Conservation (phyloP, 2,113 vertebrate species). For the Deroptyus accipitrinus region DNA sequence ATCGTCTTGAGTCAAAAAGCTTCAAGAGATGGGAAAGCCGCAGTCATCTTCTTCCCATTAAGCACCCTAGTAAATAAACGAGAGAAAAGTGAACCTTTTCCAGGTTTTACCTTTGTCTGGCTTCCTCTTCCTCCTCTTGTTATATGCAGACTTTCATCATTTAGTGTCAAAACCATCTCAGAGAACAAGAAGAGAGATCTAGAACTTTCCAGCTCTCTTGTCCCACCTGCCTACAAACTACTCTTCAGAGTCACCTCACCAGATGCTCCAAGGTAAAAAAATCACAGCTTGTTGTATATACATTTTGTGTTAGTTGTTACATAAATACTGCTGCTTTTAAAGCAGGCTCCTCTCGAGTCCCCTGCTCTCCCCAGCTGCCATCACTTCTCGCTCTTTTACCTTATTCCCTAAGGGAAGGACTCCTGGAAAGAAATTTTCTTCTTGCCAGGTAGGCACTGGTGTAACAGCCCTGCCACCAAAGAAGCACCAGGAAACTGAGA, state of each 20-base stretch:
- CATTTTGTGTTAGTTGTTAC: background rate
- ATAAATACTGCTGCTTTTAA: background rate
- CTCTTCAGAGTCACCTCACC: background rate
- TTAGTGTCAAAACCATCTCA: background rate
- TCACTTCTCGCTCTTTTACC: background rate
- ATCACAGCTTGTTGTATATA: background rate
- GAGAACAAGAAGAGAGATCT: background rate
- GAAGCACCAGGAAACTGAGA: background rate
- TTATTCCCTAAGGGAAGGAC: background rate
- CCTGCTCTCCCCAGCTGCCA: background rate
- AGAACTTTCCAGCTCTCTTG: background rate
- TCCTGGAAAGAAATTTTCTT: background rate
- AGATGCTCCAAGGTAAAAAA: slow-evolving; percentile 27
- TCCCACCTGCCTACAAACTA: background rate
- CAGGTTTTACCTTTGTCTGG: background rate
- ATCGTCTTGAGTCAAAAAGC: background rate
- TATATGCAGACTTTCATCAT: background rate
- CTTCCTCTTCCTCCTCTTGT: background rate
- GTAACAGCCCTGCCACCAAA: background rate
- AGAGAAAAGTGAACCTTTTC: background rate
- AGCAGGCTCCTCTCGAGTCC: background rate
- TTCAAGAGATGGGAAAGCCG: background rate
- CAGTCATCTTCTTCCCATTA: background rate
- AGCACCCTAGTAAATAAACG: background rate
- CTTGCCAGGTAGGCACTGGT: background rate